Base-by-base conservation (phyloP, 2,888 invertebrate species). In the Dryadula phaetusa region DNA sequence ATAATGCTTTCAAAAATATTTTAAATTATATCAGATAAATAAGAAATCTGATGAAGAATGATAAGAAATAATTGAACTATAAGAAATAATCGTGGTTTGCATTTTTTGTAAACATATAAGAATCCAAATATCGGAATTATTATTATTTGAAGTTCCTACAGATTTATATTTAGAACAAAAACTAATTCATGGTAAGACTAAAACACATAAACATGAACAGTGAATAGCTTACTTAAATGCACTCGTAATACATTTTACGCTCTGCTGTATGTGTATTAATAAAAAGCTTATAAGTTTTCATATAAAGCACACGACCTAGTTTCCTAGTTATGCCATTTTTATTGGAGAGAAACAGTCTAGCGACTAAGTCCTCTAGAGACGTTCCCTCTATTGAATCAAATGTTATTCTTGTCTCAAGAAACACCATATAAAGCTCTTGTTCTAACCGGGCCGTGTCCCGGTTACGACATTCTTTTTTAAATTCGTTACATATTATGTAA, bases 301-400 rank as follows among this genome's bases (percentile, higher is more conserved):
- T 60, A 54, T 62, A 61, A 64, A 53, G 42, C 34, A 54, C 34
- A 62, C 64, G 67, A 62, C 65, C 67, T 65, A 68, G 46, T 53
- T 67, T 60, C 54, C 22, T 18, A 46, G 60, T 47, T 65, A 58
- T 60, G 40, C 37, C 32, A 53, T 70, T 65, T 66, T 52, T 66
- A 68, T 56, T 61, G 34, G 40, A 54, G 49, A 42, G 61, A 58
- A 60, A 65, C 64, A 64, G 54, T 68, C 61, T 61, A 47, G 58
- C 60, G 60, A 64, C 64, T 61, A 64, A 67, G 61, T 46, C 61
- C 60, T 64, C 64, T 67, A 42, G 64, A 62, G 62, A 62, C 20
- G 42, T 61, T 46, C 44, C 16, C 42, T 40, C 46, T 64, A 58
- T 68, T 62, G 54, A 68, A 64, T 64, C 58, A 54, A 54, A 64